These are phyloP conservation scores for Sialis fuliginosa DNA, from an alignment of 2,888 invertebrate genomes.

Conservation along the genomic window DNA sequence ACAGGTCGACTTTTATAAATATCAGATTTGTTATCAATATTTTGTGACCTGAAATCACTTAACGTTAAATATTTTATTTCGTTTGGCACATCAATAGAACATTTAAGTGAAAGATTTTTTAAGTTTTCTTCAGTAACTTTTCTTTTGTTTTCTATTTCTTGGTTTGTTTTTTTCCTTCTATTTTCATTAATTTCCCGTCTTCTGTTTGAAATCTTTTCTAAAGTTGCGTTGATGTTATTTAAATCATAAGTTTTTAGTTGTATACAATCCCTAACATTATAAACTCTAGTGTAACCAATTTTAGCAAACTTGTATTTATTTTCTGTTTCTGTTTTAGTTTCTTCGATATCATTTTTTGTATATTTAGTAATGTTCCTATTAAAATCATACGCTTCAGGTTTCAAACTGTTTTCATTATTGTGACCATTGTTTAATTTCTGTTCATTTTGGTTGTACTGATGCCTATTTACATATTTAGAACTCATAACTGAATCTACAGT, in stretches of 20 bases:
- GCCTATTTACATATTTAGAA: no score
- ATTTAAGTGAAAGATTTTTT: background rate
- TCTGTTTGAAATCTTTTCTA: background rate
- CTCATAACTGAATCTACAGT: no score
- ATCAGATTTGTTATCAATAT: background rate
- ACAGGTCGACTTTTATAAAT: background rate
- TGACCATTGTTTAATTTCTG: no score
- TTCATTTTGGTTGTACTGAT: no score
- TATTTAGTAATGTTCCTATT: no score
- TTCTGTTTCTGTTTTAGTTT: background rate
- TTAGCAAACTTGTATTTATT: constrained; percentile 1
- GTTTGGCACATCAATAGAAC: background rate
- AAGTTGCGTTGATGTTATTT: background rate
- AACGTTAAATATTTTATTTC: background rate
- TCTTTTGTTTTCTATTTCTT: background rate
- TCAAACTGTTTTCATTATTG: no score
- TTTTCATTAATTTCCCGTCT: background rate
- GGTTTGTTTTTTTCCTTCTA: background rate
- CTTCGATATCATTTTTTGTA: no score
- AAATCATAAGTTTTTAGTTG: constrained; percentile 5
- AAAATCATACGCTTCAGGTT: no score
- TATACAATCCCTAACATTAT: constrained; percentile 3
- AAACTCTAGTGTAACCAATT: constrained; percentile 2
- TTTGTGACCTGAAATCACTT: background rate
- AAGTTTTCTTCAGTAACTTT: background rate